Evolutionary conservation across 2,113 vertebrate species (phyloP).

Genomic region (Athene noctua): DNA sequence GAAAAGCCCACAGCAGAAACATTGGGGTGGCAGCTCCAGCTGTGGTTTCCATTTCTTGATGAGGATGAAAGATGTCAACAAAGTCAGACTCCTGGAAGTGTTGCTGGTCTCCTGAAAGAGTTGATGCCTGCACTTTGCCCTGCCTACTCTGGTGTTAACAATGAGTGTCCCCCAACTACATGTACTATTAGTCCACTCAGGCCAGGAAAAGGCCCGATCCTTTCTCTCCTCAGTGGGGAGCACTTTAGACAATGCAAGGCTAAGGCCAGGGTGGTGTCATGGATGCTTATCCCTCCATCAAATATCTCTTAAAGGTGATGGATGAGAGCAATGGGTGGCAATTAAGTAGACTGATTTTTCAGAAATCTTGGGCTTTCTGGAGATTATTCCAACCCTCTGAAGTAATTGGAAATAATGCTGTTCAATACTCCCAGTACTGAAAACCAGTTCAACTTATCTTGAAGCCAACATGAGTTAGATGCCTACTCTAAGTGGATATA

Average conservation of each 20-base stretch:
- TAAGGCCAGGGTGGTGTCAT: background rate
- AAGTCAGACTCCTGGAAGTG: background rate
- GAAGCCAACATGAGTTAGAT: background rate
- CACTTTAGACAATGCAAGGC: background rate
- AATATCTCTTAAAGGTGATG: background rate
- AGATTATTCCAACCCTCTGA: background rate
- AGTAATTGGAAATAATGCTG: background rate
- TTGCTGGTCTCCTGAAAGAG: background rate
- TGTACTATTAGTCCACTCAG: rapidly evolving
- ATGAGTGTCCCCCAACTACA: background rate
- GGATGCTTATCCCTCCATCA: background rate
- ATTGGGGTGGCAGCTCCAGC: background rate
- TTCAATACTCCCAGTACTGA: background rate
- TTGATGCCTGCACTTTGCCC: background rate
- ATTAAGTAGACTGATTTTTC: background rate
- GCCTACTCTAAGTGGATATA: background rate
- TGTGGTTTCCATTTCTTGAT: background rate
- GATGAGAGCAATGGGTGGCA: background rate
- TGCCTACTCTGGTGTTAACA: background rate
- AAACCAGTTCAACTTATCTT: background rate
- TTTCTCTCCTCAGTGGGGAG: background rate
- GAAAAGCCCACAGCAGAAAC: background rate
- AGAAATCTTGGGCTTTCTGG: background rate
- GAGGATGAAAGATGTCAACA: background rate
- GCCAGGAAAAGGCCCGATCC: background rate